phyloP scores from a whole-genome alignment of 2,113 vertebrate genomes.

The Danionella cerebrum region DNA sequence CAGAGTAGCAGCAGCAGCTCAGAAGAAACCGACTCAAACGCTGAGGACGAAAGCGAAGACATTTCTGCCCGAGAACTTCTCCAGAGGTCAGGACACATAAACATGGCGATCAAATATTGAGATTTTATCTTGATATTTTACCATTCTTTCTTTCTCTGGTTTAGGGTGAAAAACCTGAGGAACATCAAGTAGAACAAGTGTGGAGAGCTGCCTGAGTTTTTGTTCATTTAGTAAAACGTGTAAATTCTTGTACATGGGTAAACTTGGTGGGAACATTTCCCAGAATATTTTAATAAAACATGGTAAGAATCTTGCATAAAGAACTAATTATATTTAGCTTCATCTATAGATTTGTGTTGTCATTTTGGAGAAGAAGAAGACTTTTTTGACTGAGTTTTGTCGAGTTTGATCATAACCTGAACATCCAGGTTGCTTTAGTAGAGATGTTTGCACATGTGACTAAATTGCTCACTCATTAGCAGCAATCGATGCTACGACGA shows the following conservation, averaged over 20 bases:
- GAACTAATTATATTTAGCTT: no score
- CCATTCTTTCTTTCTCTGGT: neutral
- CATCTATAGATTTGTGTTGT: no score
- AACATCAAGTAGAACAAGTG: constrained; percentile 16
- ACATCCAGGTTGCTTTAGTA: no score
- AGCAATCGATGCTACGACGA: no score
- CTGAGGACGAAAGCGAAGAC: constrained; percentile 42
- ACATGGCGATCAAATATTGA: neutral
- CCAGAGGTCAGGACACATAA: constrained; percentile 61
- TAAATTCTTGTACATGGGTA: neutral
- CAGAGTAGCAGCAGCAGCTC: constrained; percentile 62
- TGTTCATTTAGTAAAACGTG: neutral
- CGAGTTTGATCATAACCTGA: no score
- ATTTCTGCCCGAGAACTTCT: constrained; percentile 70
- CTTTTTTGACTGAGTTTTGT: no score
- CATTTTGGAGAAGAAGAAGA: no score
- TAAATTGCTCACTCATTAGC: no score
- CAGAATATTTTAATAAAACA: neutral
- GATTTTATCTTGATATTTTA: neutral
- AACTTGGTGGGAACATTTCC: no score
- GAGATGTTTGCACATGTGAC: no score
- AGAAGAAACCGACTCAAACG: constrained; percentile 54
- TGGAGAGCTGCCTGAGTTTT: constrained; percentile 22
- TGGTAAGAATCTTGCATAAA: no score
- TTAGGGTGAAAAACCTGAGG: constrained; percentile 41